Evolutionary conservation across 2,888 invertebrate species (phyloP).

Genomic region (Meteorus cinctellus): DNA sequence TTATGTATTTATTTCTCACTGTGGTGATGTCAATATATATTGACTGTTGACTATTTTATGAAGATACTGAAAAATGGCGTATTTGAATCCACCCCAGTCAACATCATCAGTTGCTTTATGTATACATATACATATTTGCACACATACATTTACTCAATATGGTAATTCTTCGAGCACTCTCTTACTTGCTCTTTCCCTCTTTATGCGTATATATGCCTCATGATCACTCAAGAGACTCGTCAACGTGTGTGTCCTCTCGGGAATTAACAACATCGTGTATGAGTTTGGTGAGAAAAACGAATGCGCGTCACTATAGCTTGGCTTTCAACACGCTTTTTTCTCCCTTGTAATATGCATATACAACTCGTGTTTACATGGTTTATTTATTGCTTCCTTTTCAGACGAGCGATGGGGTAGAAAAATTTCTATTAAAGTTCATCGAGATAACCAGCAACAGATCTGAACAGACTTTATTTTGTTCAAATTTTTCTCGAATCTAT

Average conservation of each 20-base stretch:
- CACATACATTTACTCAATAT: conserved; percentile 59
- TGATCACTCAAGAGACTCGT: conserved; percentile 37
- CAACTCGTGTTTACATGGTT: background rate
- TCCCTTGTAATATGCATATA: conserved; percentile 3
- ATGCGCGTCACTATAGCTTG: background rate
- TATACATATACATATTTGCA: conserved; percentile 39
- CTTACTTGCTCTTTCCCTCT: background rate
- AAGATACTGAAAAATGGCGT: conserved; percentile 54
- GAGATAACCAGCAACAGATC: no score
- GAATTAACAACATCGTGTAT: conserved; percentile 1
- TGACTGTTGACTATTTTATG: conserved; percentile 66
- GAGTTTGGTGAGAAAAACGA: background rate
- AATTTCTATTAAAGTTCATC: no score
- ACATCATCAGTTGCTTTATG: background rate
- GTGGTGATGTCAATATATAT: conserved; percentile 50
- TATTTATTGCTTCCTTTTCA: background rate
- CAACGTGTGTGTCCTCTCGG: conserved; percentile 35
- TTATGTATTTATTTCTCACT: conserved; percentile 3
- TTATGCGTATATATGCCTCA: conserved; percentile 5
- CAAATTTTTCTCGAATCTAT: no score
- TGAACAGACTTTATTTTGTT: no score
- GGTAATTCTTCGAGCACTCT: conserved; percentile 49
- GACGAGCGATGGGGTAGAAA: no score
- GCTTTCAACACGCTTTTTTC: background rate
- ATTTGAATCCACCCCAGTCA: conserved; percentile 54